A percentile compares a stretch with the other conserved stretches of the same genome.
These are phyloP conservation scores for Pyralis farinalis DNA, from an alignment of 2,888 invertebrate genomes.

Conservation along the genomic window DNA sequence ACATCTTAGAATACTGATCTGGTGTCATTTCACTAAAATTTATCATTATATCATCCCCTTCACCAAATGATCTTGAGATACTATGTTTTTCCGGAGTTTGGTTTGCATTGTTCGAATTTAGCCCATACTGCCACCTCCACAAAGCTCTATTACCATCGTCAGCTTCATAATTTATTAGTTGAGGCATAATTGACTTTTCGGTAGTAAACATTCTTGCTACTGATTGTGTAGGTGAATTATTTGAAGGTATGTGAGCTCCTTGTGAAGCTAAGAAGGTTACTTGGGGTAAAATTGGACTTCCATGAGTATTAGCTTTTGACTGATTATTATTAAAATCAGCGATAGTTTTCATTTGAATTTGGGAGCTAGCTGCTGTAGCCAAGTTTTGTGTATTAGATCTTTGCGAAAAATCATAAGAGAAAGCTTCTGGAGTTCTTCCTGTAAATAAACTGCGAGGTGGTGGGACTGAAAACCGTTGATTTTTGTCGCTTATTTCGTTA, in stretches of 20 bases:
- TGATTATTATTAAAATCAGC: slow-evolving; percentile 50
- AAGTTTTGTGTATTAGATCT: slow-evolving; percentile 46
- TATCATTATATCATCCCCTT: slow-evolving; percentile 62
- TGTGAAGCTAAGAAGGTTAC: slow-evolving; percentile 73
- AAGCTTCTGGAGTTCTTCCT: slow-evolving; percentile 71
- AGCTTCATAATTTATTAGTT: slow-evolving; percentile 68
- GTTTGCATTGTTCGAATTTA: slow-evolving; percentile 48
- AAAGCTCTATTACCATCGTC: slow-evolving; percentile 59
- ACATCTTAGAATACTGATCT: slow-evolving; percentile 62
- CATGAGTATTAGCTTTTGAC: slow-evolving; percentile 48
- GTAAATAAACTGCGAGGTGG: slow-evolving; percentile 58
- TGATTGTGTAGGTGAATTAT: slow-evolving; percentile 42
- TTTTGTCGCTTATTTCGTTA: slow-evolving; percentile 38
- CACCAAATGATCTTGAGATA: slow-evolving; percentile 65
- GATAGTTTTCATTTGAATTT: slow-evolving; percentile 46
- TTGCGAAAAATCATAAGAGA: slow-evolving; percentile 60
- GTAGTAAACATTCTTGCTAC: slow-evolving; percentile 50
- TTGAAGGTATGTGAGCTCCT: slow-evolving; percentile 62
- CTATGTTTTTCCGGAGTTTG: slow-evolving; percentile 54
- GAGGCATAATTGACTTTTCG: slow-evolving; percentile 61
- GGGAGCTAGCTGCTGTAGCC: slow-evolving; percentile 47
- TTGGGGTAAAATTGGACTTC: slow-evolving; percentile 62
- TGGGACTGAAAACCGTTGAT: slow-evolving; percentile 31
- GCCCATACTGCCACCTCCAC: slow-evolving; percentile 73
- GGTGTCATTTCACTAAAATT: slow-evolving; percentile 70